A percentile compares a stretch with the other conserved stretches of the same genome.
Conservation (phyloP, 1,140 invertebrate genomes). For the Ceratosolen fusciceps region DNA sequence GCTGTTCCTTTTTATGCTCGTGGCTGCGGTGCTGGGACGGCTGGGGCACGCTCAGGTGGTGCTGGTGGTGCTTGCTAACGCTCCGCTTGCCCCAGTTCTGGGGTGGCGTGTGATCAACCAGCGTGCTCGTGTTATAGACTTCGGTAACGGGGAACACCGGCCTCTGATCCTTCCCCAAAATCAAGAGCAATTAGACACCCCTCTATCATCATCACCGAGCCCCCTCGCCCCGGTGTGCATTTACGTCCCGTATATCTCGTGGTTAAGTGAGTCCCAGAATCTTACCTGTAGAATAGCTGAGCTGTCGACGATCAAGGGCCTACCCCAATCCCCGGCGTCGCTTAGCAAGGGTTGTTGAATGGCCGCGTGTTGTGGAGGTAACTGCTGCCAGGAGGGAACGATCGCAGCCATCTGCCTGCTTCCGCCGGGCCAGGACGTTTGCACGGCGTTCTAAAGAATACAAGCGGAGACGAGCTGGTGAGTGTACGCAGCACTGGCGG, state of each 20-base stretch:
- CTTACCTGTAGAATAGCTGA: slow-evolving; percentile 79
- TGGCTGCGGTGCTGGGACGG: slow-evolving; percentile 68
- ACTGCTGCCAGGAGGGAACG: slow-evolving; percentile 90
- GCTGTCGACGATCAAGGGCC: slow-evolving; percentile 86
- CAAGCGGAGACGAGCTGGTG: too few relatives aligned
- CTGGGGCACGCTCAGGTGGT: slow-evolving; percentile 71
- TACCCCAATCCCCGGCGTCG: slow-evolving; percentile 81
- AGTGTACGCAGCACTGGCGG: too few relatives aligned
- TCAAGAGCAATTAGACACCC: slow-evolving; percentile 57
- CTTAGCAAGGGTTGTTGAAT: slow-evolving; percentile 80
- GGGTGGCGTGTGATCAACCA: slow-evolving; percentile 73
- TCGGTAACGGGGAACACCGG: slow-evolving; percentile 79
- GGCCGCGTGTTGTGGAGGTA: slow-evolving; percentile 80
- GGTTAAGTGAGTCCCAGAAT: neutral
- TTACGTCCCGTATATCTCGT: too few relatives aligned
- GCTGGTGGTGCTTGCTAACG: slow-evolving; percentile 73
- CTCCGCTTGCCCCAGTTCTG: slow-evolving; percentile 71
- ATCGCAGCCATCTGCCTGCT: slow-evolving; percentile 86
- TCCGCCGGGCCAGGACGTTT: slow-evolving; percentile 85
- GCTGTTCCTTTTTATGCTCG: slow-evolving; percentile 86
- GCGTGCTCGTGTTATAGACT: slow-evolving; percentile 72
- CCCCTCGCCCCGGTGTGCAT: too few relatives aligned
- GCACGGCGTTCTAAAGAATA: slow-evolving; percentile 80
- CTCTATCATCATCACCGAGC: neutral
- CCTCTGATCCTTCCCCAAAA: slow-evolving; percentile 74